Evolutionary conservation across 30 jellyfish, hydroid and myxozoan genomes (phyloP).

Genomic region (Cassiopea xamachana): DNA sequence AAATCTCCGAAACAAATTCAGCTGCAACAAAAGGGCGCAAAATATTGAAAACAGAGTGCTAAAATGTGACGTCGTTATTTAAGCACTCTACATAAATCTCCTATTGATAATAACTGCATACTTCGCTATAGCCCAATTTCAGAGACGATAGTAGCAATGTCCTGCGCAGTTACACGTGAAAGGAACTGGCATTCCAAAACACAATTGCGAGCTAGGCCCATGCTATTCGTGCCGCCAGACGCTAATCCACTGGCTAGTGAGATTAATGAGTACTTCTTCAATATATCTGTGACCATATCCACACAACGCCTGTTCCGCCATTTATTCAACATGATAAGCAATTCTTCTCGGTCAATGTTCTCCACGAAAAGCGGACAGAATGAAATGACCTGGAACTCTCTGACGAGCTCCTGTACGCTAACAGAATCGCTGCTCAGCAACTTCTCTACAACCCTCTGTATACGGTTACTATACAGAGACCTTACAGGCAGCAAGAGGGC

Average conservation of each 20-base stretch:
- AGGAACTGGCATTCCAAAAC: slow-evolving; percentile 86
- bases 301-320: slow-evolving; percentile 97
- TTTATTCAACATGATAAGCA: slow-evolving; percentile 52
- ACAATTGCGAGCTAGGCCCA: slow-evolving; percentile 81
- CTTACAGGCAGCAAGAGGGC: slow-evolving; percentile 78
- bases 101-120: background rate
- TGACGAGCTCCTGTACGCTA: slow-evolving; percentile 39
- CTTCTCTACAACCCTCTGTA: slow-evolving; percentile 67
- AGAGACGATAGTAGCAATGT: slow-evolving; percentile 25
- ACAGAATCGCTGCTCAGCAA: slow-evolving; percentile 36
- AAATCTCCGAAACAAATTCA: no score
- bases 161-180: slow-evolving; percentile 66
- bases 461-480: slow-evolving; percentile 75
- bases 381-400: slow-evolving; percentile 70
- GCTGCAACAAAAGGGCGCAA: no score
- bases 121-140: background rate
- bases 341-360: slow-evolving; percentile 42
- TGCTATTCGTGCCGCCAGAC: slow-evolving; percentile 52
- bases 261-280: slow-evolving; percentile 75
- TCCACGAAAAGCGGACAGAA: slow-evolving; percentile 87
- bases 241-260: slow-evolving; percentile 71
- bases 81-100: no score
- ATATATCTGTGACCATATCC: slow-evolving; percentile 88
- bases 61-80: no score
- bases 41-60: no score